These are phyloP conservation scores for Neodiprion pinetum DNA, from an alignment of 1,140 invertebrate species.

Conservation along the genomic window DNA sequence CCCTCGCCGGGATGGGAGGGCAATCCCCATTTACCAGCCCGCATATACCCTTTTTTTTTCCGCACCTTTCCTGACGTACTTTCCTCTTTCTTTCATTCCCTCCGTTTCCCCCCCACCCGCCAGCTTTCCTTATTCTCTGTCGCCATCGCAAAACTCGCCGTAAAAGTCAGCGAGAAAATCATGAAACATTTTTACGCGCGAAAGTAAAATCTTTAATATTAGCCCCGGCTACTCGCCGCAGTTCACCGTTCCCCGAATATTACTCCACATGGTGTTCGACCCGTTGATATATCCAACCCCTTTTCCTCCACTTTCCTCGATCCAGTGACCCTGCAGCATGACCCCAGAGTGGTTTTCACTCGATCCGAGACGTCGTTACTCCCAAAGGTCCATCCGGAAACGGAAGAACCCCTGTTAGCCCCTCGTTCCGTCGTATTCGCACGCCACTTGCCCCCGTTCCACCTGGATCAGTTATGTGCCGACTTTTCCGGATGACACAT, in stretches of 20 bases:
- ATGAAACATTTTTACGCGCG: not conserved
- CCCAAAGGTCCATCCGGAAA: not conserved
- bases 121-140: not conserved
- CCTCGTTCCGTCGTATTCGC: not conserved
- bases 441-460: not conserved
- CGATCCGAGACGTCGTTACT: conserved; percentile 1
- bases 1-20: not conserved
- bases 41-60: no score
- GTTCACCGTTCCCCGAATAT: no score
- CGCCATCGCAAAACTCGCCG: not conserved
- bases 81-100: not conserved
- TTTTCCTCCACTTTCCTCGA: not conserved
- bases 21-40: no score
- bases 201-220: conserved; percentile 1
- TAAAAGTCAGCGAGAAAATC: not conserved
- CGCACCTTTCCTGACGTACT: no score
- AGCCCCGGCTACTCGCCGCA: not conserved
- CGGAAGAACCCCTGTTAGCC: conserved; percentile 1
- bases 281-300: no score
- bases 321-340: not conserved
- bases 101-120: not conserved
- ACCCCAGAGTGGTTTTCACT: not conserved
- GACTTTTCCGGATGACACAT: no score
- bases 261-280: no score
- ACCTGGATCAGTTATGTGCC: no score